A percentile compares a stretch with the other conserved stretches of the same genome.
These are phyloP conservation scores for Eupeodes corollae DNA, from an alignment of 1,140 invertebrate species.

Conservation along the genomic window DNA sequence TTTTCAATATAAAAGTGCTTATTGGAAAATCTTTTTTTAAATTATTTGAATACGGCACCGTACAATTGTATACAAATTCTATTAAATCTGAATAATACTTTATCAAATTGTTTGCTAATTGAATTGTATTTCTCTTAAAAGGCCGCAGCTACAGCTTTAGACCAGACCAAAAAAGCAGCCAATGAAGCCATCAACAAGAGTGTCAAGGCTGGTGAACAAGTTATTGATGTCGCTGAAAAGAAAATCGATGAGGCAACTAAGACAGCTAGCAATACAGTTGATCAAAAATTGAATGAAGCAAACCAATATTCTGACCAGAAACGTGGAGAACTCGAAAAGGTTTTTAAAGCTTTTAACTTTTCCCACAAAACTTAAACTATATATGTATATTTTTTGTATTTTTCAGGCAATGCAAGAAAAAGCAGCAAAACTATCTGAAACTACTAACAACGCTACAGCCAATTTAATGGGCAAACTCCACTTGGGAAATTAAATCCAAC, in stretches of 20 bases:
- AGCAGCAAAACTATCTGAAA: slow-evolving; percentile 24
- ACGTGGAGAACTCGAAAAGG: slow-evolving; percentile 31
- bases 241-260: slow-evolving; percentile 31
- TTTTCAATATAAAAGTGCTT: no score
- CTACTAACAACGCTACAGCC: slow-evolving; percentile 25
- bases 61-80: not conserved
- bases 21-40: no score
- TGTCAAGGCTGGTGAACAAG: slow-evolving; percentile 33
- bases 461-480: slow-evolving; percentile 31
- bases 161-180: slow-evolving; percentile 36
- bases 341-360: not conserved
- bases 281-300: slow-evolving; percentile 36
- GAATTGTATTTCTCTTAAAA: slow-evolving; percentile 3
- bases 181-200: slow-evolving; percentile 36
- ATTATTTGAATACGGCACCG: no score
- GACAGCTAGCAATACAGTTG: slow-evolving; percentile 31
- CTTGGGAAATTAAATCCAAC: slow-evolving; percentile 23
- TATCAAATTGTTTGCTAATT: not conserved
- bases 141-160: slow-evolving; percentile 31
- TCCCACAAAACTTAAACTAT: not conserved
- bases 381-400: not conserved
- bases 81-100: not conserved
- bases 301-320: slow-evolving; percentile 37
- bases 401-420: slow-evolving; percentile 24
- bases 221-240: slow-evolving; percentile 33